Conservation (phyloP, 2,113 vertebrate genomes). For the Corapipo altera region DNA sequence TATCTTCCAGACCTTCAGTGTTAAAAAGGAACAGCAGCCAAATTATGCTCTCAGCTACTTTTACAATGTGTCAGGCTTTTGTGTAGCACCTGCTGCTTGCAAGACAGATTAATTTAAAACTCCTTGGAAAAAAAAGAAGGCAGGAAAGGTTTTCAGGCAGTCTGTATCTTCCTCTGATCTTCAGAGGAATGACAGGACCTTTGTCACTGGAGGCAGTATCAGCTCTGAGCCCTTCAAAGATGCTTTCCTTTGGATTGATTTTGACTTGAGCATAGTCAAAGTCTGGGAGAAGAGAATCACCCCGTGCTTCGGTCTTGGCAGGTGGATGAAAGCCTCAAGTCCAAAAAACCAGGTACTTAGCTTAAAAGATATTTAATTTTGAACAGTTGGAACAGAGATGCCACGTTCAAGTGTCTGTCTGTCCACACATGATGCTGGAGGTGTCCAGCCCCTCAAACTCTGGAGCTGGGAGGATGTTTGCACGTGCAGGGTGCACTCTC, state of each 20-base stretch:
- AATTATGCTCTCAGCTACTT: not conserved
- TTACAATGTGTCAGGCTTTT: not conserved
- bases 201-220: not conserved
- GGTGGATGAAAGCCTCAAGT: not conserved
- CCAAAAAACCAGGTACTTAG: not conserved
- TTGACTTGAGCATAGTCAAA: not conserved
- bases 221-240: not conserved
- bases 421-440: not conserved
- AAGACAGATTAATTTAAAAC: not conserved
- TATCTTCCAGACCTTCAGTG: not conserved
- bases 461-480: not conserved
- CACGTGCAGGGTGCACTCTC: fast-evolving
- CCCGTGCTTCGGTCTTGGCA: not conserved
- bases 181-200: not conserved
- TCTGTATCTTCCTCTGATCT: not conserved
- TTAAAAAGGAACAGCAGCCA: not conserved
- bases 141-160: not conserved
- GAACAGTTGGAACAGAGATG: not conserved
- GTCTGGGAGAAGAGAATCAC: not conserved
- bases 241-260: not conserved
- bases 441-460: not conserved
- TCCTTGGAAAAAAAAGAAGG: not conserved
- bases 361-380: not conserved
- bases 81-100: not conserved
- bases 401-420: not conserved